Conservation (phyloP, 1,140 invertebrate species). For the Zaprionus ghesquierei region DNA sequence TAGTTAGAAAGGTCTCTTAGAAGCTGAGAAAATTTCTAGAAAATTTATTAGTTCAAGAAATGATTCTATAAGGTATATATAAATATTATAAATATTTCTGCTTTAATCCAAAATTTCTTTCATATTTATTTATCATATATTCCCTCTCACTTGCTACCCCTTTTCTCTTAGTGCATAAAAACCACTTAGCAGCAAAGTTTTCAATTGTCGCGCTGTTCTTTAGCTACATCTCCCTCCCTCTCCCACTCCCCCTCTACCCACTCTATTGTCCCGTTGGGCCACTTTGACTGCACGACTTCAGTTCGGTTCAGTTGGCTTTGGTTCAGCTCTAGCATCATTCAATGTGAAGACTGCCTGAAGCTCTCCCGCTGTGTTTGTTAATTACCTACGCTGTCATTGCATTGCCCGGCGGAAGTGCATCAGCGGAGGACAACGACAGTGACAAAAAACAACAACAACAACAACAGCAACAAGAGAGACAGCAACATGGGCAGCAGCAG, state of each 20-base stretch:
- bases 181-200: conserved; percentile 23
- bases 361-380: conserved; percentile 60
- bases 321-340: neutral
- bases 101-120: too few species aligned
- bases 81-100: too few species aligned
- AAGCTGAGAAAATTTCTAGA: too few species aligned
- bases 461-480: conserved; percentile 31
- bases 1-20: neutral
- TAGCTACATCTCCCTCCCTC: neutral
- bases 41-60: too few species aligned
- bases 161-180: conserved; percentile 5
- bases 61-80: too few species aligned
- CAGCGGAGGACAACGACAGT: conserved; percentile 34
- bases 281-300: conserved; percentile 18
- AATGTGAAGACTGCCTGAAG: neutral
- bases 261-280: neutral
- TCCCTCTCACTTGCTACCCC: neutral
- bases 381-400: conserved; percentile 54
- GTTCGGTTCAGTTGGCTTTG: conserved; percentile 13
- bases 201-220: conserved; percentile 4
- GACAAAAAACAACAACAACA: conserved; percentile 42
- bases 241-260: neutral
- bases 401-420: conserved; percentile 36
- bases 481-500: conserved; percentile 47
- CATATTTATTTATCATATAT: neutral